phyloP scores from a whole-genome alignment of 92 coral and sea anemone genomes.

The Porites divaricata region DNA sequence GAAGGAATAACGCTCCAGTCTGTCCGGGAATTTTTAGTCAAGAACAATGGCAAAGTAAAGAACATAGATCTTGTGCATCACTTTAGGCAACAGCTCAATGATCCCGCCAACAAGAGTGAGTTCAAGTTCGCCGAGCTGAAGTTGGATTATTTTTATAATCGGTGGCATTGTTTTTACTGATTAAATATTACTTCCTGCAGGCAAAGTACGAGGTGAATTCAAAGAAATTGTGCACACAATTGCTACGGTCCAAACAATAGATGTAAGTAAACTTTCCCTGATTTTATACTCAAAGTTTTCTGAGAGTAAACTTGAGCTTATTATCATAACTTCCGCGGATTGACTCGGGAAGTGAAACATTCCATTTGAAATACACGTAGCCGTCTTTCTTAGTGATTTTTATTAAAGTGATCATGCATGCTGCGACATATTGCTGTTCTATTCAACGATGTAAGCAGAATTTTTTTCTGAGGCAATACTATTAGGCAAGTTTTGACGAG shows the following conservation, averaged over 20 bases:
- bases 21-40: constrained; percentile 89
- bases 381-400: too few species aligned
- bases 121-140: background rate
- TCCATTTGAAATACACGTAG: too few species aligned
- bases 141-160: background rate
- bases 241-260: constrained; percentile 83
- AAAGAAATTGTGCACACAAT: constrained; percentile 88
- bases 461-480: too few species aligned
- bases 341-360: too few species aligned
- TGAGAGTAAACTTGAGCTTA: background rate
- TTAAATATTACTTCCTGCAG: constrained; percentile 25
- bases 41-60: constrained; percentile 88
- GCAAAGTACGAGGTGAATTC: constrained; percentile 83
- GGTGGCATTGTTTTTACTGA: background rate
- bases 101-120: constrained; percentile 90
- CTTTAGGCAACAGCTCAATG: constrained; percentile 91
- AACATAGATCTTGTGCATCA: constrained; percentile 93
- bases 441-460: too few species aligned
- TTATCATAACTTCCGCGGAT: background rate
- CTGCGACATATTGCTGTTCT: too few species aligned
- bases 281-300: background rate
- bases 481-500: too few species aligned
- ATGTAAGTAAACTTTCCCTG: constrained; percentile 57
- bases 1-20: constrained; percentile 77
- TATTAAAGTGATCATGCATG: too few species aligned